phyloP scores from a whole-genome alignment of 2,888 invertebrate species.

The Athalia rosae region DNA sequence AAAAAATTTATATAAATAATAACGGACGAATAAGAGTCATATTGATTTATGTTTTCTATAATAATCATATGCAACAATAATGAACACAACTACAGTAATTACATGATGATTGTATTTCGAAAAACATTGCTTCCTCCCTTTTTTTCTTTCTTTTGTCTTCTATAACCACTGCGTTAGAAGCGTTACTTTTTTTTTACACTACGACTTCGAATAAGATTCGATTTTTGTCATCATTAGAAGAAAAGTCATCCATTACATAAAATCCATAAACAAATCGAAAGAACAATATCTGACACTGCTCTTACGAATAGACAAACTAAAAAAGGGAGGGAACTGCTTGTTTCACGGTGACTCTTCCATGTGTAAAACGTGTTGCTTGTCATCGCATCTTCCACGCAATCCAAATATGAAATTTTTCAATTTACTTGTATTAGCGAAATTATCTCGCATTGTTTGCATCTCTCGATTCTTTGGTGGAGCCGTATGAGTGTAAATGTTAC shows the following conservation, averaged over 20 bases:
- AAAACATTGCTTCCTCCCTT: constrained; percentile 68
- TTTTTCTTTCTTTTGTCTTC: constrained; percentile 52
- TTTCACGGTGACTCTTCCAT: constrained; percentile 39
- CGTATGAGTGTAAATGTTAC: constrained; percentile 80
- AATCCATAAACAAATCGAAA: too few species aligned
- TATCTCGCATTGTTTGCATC: constrained; percentile 74
- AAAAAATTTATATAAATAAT: constrained; percentile 25
- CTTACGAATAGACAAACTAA: too few species aligned
- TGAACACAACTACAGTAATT: constrained; percentile 25
- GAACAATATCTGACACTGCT: too few species aligned
- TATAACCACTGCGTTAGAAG: neutral
- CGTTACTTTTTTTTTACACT: neutral
- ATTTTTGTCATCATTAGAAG: too few species aligned
- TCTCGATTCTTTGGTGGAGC: constrained; percentile 73
- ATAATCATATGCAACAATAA: neutral
- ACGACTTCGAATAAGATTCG: too few species aligned
- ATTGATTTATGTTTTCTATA: constrained; percentile 43
- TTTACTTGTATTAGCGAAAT: constrained; percentile 71
- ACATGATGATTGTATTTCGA: constrained; percentile 52
- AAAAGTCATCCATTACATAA: too few species aligned
- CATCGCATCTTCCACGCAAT: constrained; percentile 76
- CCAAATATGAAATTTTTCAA: constrained; percentile 77
- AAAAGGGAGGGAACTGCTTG: neutral
- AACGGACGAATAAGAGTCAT: constrained; percentile 33
- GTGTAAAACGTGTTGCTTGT: constrained; percentile 75